A percentile compares a stretch with the other conserved stretches of the same genome.
Conservation (phyloP, 2,888 invertebrate species). For the Pomacea canaliculata region DNA sequence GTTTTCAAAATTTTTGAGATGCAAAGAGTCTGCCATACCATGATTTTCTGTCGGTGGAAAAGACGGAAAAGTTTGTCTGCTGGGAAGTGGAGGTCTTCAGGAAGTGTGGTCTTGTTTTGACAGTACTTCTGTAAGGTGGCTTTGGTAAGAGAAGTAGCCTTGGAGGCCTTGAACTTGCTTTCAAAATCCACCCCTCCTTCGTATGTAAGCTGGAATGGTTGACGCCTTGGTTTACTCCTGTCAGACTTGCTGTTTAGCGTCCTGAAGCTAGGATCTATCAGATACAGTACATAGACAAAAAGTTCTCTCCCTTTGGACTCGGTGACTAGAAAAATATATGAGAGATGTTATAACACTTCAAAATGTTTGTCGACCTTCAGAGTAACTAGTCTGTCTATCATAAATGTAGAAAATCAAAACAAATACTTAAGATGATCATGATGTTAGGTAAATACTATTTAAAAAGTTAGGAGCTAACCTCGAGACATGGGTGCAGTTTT, state of each 20-base stretch:
- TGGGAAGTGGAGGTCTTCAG: constrained; percentile 65
- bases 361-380: no score
- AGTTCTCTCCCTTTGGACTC: no score
- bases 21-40: constrained; percentile 44
- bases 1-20: no score
- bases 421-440: no score
- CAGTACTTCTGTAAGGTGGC: constrained; percentile 60
- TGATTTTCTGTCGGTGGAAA: constrained; percentile 53
- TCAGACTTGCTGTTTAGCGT: constrained; percentile 24
- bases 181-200: constrained; percentile 41
- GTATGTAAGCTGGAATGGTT: constrained; percentile 61
- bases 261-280: constrained; percentile 25
- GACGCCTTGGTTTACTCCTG: constrained; percentile 49
- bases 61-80: constrained; percentile 58
- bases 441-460: no score
- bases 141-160: constrained; percentile 61
- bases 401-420: no score
- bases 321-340: not conserved
- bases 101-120: constrained; percentile 59
- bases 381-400: no score
- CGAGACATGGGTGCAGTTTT: constrained; percentile 72
- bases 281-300: no score
- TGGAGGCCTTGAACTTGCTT: constrained; percentile 50
- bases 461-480: constrained; percentile 23
- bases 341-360: not conserved